Base-by-base conservation (phyloP, 2,113 vertebrate species). In the Phaethon lepturus region DNA sequence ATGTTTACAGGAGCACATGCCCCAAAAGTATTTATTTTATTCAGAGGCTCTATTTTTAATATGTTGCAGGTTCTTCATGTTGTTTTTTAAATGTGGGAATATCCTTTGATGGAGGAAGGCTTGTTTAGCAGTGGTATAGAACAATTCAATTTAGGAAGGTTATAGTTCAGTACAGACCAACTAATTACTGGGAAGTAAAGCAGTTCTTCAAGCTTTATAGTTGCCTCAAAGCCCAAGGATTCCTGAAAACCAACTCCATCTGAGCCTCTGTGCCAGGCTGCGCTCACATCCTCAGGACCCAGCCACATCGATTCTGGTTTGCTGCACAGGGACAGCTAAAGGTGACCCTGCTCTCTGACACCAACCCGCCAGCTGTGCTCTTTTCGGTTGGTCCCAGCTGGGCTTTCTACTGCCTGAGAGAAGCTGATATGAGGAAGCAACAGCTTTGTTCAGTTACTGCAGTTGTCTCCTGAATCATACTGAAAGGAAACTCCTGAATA, bases 381-480 rank as follows among this genome's bases (percentile, higher is more conserved):
- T 64, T 79, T 76, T 67, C 16, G 0, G 73, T 11, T 95, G 71
- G 86, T 55, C 44, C 60, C 89, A 96, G 73, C 84, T 95, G 93
- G 80, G 66, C 50, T 73, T 73, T 94, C 62, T 84, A 35, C 42
- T 91, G 76, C 71, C 84, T 91, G 52, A 74, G 23, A 88, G 35
- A 11, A 64, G 75, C 40, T 59, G 72, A 47, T 86, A 84, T 4
- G 88, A 93, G 86, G 90, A 95, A 95, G 68, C 13, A 63, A 49
- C 47, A 75, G 38, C 71, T 90, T 88, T 90, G 31, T 94, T 96
- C 75, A 23, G 83, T 93, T 90, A 76, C 5, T 63, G 64, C 75
- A 90, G 59, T 33, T 66, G 50, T 63, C 38, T 93, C 64, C 72
- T 90, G 82, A 95, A 90, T 94, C 82, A 92, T 86, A 56, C 25